phyloP scores from a whole-genome alignment of 2,888 invertebrate genomes.

The Pyrochroa serraticornis region DNA sequence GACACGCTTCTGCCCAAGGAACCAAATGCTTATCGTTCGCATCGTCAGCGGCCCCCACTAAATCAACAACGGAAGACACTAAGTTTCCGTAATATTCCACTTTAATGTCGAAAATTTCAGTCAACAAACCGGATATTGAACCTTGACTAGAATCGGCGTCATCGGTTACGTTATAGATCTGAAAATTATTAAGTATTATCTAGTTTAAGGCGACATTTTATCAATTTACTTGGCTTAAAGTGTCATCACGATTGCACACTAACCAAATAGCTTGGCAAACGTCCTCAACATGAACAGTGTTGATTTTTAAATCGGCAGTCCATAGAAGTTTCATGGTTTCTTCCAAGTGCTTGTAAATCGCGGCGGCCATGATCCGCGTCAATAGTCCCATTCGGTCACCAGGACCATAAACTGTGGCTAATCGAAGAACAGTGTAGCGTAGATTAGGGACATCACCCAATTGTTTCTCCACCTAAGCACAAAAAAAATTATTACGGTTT shows the following conservation, averaged over 20 bases:
- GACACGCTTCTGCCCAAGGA: slow-evolving; percentile 90
- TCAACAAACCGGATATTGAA: slow-evolving; percentile 76
- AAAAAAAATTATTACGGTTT: slow-evolving; percentile 10
- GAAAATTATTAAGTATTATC: slow-evolving; percentile 37
- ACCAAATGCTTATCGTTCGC: slow-evolving; percentile 93
- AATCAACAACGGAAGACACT: slow-evolving; percentile 81
- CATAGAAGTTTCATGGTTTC: slow-evolving; percentile 93
- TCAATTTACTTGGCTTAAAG: slow-evolving; percentile 47
- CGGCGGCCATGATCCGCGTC: slow-evolving; percentile 84
- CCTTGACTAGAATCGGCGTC: slow-evolving; percentile 85
- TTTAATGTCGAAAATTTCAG: slow-evolving; percentile 83
- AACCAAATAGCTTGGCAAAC: slow-evolving; percentile 84
- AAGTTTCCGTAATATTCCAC: slow-evolving; percentile 87
- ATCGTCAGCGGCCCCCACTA: slow-evolving; percentile 82
- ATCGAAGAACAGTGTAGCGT: slow-evolving; percentile 78
- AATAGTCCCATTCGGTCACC: slow-evolving; percentile 84
- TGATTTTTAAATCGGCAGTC: slow-evolving; percentile 82
- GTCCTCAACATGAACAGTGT: slow-evolving; percentile 87
- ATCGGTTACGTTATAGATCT: slow-evolving; percentile 85
- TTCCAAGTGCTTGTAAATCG: slow-evolving; percentile 84
- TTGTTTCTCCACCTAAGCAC: slow-evolving; percentile 72
- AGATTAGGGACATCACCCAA: slow-evolving; percentile 71
- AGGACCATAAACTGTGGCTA: slow-evolving; percentile 85
- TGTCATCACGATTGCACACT: slow-evolving; percentile 57
- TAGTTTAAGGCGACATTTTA: neutral